Evolutionary conservation across 1,140 invertebrate species (phyloP), one percentile per base, ranked within the genome.

Genomic region (Drosophila carrolli): DNA sequence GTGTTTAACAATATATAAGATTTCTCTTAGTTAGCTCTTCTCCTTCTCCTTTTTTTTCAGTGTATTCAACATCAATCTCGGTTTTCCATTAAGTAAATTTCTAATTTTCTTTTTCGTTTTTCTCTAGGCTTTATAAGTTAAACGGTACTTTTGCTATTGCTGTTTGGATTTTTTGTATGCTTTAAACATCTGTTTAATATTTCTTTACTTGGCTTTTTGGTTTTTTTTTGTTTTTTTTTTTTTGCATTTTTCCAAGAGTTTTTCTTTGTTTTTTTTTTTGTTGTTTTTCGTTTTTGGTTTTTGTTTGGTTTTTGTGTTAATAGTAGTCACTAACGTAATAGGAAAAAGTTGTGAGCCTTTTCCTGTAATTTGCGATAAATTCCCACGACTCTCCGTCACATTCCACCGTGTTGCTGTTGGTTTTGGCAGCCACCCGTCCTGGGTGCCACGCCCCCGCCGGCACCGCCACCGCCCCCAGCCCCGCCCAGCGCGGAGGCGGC

Each of bases 301-400:
- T 68, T 67, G 48, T 62, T 58, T 72, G 54, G 59, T 61, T 58
- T 32, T 50, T 46, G 48, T 47, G 48, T 53, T 47, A 76, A 85
- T 84, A 74, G 73, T 89, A 89, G 83, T 83, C 84, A 91, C 90
- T 92, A 92, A 92, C 91, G 91, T 91, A 92, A 65, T 62, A 91
- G 82, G 79, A 91, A 90, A 79, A 92, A 91, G 81, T 91, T 92
- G 61, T 96, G 96, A 93, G 96, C 95, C 93, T 96, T 96, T 93
- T 96, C 96, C 93, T 96, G 94, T 93, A 97, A 94, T 94, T 96
- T 97, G 93, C 95, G 96, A 93, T 95, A 97, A 93, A 96, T 95
- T 94, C 96, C 95, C 91, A 96, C 94, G 93, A 97, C 95, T 95
- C 96, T 97, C 95, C 96, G 96, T 97, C 96, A 97, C 95, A 97